Base-by-base conservation (phyloP, 2,797 vertebrate genomes). In the Taenioides sp. region DNA sequence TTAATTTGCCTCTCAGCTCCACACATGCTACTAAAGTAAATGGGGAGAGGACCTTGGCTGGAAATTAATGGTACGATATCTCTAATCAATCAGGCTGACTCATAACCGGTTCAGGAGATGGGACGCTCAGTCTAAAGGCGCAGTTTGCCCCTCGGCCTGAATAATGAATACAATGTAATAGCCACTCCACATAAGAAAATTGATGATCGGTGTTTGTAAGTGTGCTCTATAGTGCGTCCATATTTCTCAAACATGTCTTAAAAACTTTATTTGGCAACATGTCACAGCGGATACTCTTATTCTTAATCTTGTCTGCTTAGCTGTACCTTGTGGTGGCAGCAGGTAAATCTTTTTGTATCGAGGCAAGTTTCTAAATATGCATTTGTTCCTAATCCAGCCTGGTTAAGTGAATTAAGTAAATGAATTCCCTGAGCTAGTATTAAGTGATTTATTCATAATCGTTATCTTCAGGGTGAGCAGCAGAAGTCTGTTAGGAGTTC, bases 51-150 rank as follows among this genome's bases (percentile, higher is more conserved):
- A 70, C 79, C 49, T 66, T 79, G 82, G 70, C 72, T 85, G 79
- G 81, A 89, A 91, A 92, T 90, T 84, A 91, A 91, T 89, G 86
- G 80, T 86, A 90, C 84, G 74, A 86, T 84, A 88, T 90, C 77
- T 84, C 71, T 83, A 88, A 94, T 94, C 88, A 83, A 92, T 94
- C 92, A 94, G 79, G 65, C 80, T 92, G 92, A 93, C 91, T 84
- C 85, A 94, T 91, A 88, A 88, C 83, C 76, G 77, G 67, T 82
- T 88, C 85, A 87, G 77, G 77, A 84, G 84, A 86, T 66, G 27
- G 78, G 59, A 54, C 74, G 84, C 88, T 90, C 83, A 84, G 86
- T 86, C 85, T 81, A 86, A 80, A 82, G 83, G 88, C 80, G 72
- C 79, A 69, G 69, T 86, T 86, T 82, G 83, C 82, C 83, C 86